Evolutionary conservation across 2,888 invertebrate genomes (phyloP).

Genomic region (Ptilodon capucinus): DNA sequence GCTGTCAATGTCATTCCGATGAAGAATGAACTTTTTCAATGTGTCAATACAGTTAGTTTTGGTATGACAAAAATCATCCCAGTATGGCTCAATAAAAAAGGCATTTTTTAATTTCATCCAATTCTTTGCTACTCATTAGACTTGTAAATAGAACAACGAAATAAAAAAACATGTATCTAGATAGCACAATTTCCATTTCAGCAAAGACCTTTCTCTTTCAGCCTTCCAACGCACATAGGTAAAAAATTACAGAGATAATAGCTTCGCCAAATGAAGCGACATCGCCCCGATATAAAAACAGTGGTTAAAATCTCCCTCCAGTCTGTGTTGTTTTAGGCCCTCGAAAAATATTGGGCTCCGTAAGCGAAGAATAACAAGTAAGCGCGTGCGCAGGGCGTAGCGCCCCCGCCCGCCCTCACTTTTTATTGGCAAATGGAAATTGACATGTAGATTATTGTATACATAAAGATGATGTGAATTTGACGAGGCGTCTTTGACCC

Average conservation of each 20-base stretch:
- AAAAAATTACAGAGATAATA: constrained; percentile 42
- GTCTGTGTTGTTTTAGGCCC: constrained; percentile 54
- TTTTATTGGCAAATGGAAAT: constrained; percentile 1
- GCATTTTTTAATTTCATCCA: too few relatives aligned
- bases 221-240: background rate
- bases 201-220: background rate
- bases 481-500: too few relatives aligned
- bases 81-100: too few relatives aligned
- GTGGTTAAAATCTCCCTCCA: constrained; percentile 35
- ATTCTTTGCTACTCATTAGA: background rate
- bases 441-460: background rate
- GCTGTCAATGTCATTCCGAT: too few relatives aligned
- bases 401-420: background rate
- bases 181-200: background rate
- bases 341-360: constrained; percentile 52
- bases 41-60: too few relatives aligned
- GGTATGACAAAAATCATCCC: too few relatives aligned
- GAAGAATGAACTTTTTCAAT: too few relatives aligned
- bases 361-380: constrained; percentile 56
- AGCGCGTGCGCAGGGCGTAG: constrained; percentile 2
- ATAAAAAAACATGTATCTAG: background rate
- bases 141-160: background rate
- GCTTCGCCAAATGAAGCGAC: constrained; percentile 40
- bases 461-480: too few relatives aligned
- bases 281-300: constrained; percentile 42